Evolutionary conservation across 2,797 vertebrate species (phyloP).

Genomic region (Protosalanx chinensis): DNA sequence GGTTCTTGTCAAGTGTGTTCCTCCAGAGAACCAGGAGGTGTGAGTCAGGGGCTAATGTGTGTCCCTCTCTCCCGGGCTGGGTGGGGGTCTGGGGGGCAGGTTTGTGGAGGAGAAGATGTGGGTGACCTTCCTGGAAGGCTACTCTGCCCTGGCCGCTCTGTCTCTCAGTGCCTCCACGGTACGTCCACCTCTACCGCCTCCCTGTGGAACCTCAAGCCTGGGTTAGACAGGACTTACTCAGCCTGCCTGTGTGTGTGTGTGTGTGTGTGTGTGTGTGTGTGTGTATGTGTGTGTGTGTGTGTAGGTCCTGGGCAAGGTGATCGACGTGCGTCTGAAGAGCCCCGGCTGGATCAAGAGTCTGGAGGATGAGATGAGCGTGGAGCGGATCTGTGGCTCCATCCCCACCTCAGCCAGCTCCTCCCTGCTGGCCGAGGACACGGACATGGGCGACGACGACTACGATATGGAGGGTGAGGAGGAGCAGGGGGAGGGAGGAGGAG

Average conservation of each 20-base stretch:
- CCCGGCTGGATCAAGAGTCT: conserved; percentile 91
- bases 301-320: conserved; percentile 83
- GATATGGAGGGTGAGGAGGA: conserved; percentile 91
- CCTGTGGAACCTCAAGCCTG: not conserved
- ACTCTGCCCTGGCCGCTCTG: conserved; percentile 87
- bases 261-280: not conserved
- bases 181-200: conserved; percentile 39
- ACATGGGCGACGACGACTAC: conserved; percentile 89
- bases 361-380: conserved; percentile 95
- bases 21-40: too few species aligned
- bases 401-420: conserved; percentile 92
- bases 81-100: conserved; percentile 58
- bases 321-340: conserved; percentile 90
- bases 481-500: not conserved
- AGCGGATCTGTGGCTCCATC: conserved; percentile 84
- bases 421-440: conserved; percentile 90
- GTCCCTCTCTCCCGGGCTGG: not conserved
- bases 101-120: conserved; percentile 99
- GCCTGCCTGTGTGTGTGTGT: conserved; percentile 1
- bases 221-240: too few species aligned
- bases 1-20: too few species aligned
- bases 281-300: conserved; percentile 8
- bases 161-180: conserved; percentile 81
- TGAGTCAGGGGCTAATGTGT: too few species aligned
- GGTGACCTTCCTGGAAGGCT: conserved; percentile 97